These are phyloP conservation scores for Oscheius sp. DNA, from an alignment of 1,140 invertebrate genomes.

Conservation along the genomic window DNA sequence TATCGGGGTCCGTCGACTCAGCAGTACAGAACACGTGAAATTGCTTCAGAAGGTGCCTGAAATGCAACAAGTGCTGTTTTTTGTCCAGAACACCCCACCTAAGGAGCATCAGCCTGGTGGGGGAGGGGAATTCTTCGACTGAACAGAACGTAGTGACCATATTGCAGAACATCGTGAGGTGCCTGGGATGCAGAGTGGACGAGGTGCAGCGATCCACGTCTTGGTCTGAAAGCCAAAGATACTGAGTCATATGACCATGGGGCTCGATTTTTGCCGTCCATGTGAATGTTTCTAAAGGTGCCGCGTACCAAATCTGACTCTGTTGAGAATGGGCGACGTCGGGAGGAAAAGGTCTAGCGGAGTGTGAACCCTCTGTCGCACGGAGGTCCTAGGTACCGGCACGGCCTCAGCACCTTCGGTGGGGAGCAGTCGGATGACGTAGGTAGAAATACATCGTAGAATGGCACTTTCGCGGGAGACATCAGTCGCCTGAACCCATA, in stretches of 20 bases:
- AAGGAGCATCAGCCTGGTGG: conserved; percentile 9
- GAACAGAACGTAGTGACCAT: conserved; percentile 1
- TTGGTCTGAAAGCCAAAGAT: neutral
- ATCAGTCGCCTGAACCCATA: neutral
- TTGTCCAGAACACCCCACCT: neutral
- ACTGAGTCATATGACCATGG: neutral
- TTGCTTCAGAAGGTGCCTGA: conserved; percentile 21
- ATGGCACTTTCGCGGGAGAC: neutral
- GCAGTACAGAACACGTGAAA: conserved; percentile 27
- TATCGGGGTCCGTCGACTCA: conserved; percentile 4
- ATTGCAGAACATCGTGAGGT: conserved; percentile 6
- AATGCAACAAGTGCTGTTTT: neutral
- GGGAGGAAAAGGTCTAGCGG: conserved; percentile 21
- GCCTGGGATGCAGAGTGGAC: neutral
- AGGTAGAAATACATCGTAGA: neutral
- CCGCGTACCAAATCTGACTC: conserved; percentile 21
- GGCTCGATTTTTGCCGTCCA: neutral
- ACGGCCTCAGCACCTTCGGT: neutral
- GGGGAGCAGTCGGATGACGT: conserved; percentile 23
- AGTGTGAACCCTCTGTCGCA: conserved; percentile 11
- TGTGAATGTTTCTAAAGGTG: neutral
- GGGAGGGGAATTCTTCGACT: conserved; percentile 1
- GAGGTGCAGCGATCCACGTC: neutral
- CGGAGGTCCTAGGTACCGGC: neutral
- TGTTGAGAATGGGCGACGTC: conserved; percentile 18